Evolutionary conservation across 2,888 invertebrate species (phyloP).

Genomic region (Coleophora deauratella): DNA sequence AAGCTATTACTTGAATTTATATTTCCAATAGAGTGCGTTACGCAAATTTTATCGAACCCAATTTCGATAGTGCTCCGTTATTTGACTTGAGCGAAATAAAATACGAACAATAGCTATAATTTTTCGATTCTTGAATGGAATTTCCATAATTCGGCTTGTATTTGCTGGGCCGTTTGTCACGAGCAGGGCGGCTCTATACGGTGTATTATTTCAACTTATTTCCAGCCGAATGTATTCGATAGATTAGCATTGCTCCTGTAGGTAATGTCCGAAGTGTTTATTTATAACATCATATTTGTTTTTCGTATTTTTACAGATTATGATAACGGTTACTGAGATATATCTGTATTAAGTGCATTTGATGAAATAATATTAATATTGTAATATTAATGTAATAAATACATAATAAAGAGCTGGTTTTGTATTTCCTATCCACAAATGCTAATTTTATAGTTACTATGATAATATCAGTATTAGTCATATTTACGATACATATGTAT

Average conservation of each 20-base stretch:
- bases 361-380: too few species aligned
- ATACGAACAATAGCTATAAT: constrained; percentile 51
- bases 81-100: constrained; percentile 50
- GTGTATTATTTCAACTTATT: constrained; percentile 41
- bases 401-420: too few species aligned
- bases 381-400: too few species aligned
- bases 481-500: too few species aligned
- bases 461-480: too few species aligned
- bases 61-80: constrained; percentile 60
- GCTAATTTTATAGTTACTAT: too few species aligned
- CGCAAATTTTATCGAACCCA: constrained; percentile 61
- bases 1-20: constrained; percentile 61
- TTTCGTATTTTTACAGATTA: too few species aligned
- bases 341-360: too few species aligned
- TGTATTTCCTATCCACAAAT: too few species aligned
- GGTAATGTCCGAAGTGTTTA: too few species aligned
- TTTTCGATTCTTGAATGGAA: constrained; percentile 50
- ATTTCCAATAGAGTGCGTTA: constrained; percentile 46
- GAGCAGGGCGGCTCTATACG: constrained; percentile 21
- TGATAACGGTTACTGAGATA: too few species aligned
- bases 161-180: constrained; percentile 47
- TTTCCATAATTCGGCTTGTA: constrained; percentile 57
- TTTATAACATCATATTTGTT: too few species aligned
- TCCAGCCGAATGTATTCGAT: constrained; percentile 32
- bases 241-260: constrained; percentile 33